phyloP scores from a whole-genome alignment of 2,888 invertebrate genomes.

The Melieria omissa region DNA sequence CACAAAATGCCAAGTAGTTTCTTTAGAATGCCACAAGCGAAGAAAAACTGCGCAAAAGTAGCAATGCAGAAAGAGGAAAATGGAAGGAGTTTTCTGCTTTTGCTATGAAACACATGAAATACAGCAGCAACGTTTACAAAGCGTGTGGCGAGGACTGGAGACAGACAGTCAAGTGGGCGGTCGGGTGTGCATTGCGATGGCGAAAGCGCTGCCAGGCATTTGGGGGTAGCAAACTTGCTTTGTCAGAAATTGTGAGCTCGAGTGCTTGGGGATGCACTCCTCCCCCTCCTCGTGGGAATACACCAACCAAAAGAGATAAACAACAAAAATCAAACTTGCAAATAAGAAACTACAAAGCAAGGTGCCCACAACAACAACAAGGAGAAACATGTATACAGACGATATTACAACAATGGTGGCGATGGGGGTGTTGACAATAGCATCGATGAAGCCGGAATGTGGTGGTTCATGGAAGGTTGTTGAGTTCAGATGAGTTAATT shows the following conservation, averaged over 20 bases:
- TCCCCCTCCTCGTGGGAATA: constrained; percentile 27
- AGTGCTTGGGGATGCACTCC: background rate
- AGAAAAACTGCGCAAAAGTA: constrained; percentile 16
- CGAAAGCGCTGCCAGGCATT: constrained; percentile 19
- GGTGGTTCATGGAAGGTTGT: too few relatives aligned
- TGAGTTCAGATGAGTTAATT: too few relatives aligned
- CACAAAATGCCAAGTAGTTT: background rate
- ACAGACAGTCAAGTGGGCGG: too few relatives aligned
- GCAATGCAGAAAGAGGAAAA: background rate
- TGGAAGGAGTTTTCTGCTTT: background rate
- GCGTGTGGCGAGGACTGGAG: too few relatives aligned
- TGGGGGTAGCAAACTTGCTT: constrained; percentile 26
- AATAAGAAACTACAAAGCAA: constrained; percentile 36
- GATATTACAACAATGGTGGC: too few relatives aligned
- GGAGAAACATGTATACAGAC: too few relatives aligned
- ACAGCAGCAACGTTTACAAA: background rate
- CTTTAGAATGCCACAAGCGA: background rate
- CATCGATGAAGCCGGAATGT: too few relatives aligned
- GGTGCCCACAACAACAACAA: background rate
- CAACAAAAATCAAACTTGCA: constrained; percentile 40
- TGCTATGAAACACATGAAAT: background rate
- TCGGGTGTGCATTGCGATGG: background rate
- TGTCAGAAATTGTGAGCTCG: background rate
- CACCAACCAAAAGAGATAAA: constrained; percentile 28
- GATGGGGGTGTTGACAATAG: too few relatives aligned